Conservation (phyloP, 2,888 invertebrate species). For the Muschampia plurimacula region DNA sequence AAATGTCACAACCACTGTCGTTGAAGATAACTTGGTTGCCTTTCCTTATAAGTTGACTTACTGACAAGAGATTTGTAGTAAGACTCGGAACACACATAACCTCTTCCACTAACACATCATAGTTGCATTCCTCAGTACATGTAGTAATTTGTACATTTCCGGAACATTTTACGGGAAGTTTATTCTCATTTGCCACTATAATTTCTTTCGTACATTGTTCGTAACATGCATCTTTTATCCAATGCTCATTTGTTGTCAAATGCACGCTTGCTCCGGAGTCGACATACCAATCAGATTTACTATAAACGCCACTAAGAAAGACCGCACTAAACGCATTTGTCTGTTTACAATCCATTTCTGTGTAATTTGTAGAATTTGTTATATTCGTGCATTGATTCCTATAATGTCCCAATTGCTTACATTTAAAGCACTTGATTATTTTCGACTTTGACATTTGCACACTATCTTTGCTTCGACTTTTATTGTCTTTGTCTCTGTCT, state of each 20-base stretch:
- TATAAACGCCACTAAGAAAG: neutral
- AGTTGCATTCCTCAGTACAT: neutral
- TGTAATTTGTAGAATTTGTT: neutral
- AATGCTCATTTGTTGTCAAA: neutral
- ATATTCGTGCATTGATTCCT: neutral
- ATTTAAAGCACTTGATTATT: neutral
- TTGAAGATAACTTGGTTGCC: neutral
- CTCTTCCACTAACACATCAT: neutral
- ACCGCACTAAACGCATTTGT: neutral
- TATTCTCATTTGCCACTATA: neutral
- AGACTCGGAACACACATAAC: constrained; percentile 3
- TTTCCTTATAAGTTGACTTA: neutral
- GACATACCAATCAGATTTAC: neutral
- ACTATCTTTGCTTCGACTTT: neutral
- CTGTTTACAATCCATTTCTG: neutral
- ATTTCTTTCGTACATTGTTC: neutral
- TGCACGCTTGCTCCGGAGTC: constrained; percentile 1
- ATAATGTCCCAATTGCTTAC: neutral
- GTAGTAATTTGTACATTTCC: neutral
- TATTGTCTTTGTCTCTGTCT: neutral
- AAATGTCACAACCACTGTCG: neutral
- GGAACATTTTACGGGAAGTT: constrained; percentile 1
- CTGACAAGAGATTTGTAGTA: neutral
- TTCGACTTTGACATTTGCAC: neutral
- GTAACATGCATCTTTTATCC: neutral